phyloP scores from a whole-genome alignment of 2,113 vertebrate species.

The Murina feae region DNA sequence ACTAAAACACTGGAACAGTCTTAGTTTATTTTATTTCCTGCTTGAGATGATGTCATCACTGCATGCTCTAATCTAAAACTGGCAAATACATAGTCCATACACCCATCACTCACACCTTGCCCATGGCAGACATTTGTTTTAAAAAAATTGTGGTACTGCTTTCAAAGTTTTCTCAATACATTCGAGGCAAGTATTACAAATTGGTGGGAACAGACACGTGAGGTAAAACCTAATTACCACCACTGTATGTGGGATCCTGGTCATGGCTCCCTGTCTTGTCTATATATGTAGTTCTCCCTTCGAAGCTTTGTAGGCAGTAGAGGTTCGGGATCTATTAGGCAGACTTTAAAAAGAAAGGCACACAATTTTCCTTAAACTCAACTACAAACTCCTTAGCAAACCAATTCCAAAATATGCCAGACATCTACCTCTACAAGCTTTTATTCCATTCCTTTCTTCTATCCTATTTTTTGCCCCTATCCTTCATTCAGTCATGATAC shows the following conservation, averaged over 20 bases:
- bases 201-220: neutral
- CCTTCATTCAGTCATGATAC: neutral
- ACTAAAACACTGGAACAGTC: neutral
- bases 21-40: neutral
- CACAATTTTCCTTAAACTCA: neutral
- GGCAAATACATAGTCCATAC: neutral
- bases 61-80: neutral
- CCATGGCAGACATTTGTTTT: neutral
- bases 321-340: neutral
- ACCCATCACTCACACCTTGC: neutral
- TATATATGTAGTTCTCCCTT: neutral
- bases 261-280: neutral
- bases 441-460: neutral
- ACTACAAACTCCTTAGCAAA: conserved; percentile 1
- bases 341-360: neutral
- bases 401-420: neutral
- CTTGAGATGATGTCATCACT: neutral
- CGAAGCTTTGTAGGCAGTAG: neutral
- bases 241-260: neutral
- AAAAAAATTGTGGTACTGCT: neutral
- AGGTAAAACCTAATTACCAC: neutral
- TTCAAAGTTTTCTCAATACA: neutral
- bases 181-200: neutral
- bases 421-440: neutral
- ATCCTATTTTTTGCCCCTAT: too few species aligned